Conservation (phyloP, 2,113 vertebrate genomes). For the Athene noctua region DNA sequence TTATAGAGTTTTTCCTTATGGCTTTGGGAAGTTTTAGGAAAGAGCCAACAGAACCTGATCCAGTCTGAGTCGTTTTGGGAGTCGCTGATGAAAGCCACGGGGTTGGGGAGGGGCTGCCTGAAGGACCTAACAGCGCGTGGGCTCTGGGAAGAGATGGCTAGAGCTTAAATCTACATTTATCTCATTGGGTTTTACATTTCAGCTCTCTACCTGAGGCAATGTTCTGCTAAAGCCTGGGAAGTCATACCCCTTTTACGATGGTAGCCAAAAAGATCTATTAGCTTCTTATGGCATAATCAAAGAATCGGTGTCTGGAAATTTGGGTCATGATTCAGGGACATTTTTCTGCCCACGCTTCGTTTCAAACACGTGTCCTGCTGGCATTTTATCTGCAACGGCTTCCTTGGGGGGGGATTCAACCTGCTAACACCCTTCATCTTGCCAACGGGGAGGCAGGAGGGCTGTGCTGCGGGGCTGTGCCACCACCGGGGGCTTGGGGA, state of each 20-base stretch:
- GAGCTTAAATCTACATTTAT: constrained; percentile 42
- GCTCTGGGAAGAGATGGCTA: background rate
- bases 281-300: constrained; percentile 53
- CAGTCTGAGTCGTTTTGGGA: background rate
- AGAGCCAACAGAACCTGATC: background rate
- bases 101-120: background rate
- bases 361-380: constrained; percentile 37
- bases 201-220: constrained; percentile 6
- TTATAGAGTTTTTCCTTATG: background rate
- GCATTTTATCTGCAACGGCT: background rate
- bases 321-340: constrained; percentile 59
- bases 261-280: constrained; percentile 40
- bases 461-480: background rate
- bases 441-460: too few relatives aligned
- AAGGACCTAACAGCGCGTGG: background rate
- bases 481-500: accelerated
- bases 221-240: constrained; percentile 42
- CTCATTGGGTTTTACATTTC: constrained; percentile 15
- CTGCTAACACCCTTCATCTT: background rate
- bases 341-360: background rate
- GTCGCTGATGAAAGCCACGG: accelerated
- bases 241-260: background rate
- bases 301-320: constrained; percentile 49
- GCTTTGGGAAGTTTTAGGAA: background rate
- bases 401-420: background rate